Evolutionary conservation across 1,140 invertebrate genomes (phyloP).

Genomic region (Thaumatotibia leucotreta): DNA sequence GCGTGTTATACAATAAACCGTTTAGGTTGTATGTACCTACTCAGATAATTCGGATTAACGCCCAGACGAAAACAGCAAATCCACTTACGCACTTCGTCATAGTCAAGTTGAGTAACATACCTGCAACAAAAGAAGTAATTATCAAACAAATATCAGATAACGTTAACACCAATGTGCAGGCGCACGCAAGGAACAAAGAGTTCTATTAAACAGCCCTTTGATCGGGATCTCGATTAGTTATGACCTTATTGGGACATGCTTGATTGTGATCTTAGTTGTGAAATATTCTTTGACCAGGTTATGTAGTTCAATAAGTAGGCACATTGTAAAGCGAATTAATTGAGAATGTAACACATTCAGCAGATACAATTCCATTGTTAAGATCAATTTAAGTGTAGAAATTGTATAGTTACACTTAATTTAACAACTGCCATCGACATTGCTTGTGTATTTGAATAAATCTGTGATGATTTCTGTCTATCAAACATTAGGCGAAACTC

Average conservation of each 20-base stretch:
- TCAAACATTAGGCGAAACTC: no score
- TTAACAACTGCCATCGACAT: no score
- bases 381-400: no score
- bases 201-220: slow-evolving; percentile 12
- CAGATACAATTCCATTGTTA: no score
- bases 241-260: slow-evolving; percentile 7
- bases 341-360: background rate
- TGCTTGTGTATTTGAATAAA: no score
- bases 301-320: background rate
- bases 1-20: background rate
- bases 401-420: no score
- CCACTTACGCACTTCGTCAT: slow-evolving; percentile 22
- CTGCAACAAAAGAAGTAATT: slow-evolving; percentile 58
- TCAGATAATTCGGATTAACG: background rate
- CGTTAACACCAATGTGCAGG: slow-evolving; percentile 16
- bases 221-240: slow-evolving; percentile 6
- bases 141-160: slow-evolving; percentile 28
- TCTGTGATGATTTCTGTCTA: no score
- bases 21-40: background rate
- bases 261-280: slow-evolving; percentile 2
- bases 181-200: slow-evolving; percentile 13
- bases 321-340: background rate
- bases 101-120: slow-evolving; percentile 41
- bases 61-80: background rate
- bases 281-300: background rate